Conservation (phyloP, 1,140 invertebrate genomes). For the Streblospio benedicti region DNA sequence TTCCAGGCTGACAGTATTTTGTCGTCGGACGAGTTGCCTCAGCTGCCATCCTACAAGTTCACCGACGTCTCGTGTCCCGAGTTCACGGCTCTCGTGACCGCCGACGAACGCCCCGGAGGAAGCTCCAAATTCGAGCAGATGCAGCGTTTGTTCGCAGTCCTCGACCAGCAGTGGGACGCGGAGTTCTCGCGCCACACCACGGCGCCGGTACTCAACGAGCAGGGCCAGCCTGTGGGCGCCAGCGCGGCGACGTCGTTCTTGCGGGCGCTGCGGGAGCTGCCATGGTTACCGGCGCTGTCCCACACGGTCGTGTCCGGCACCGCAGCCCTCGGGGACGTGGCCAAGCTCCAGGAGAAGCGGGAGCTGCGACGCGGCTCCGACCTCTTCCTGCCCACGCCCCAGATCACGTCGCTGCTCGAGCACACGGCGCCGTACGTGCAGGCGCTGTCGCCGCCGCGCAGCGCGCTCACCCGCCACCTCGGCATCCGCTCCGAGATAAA, state of each 20-base stretch:
- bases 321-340: too few species aligned
- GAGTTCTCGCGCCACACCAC: neutral
- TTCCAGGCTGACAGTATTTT: too few species aligned
- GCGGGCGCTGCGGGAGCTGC: conserved; percentile 21
- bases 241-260: conserved; percentile 26
- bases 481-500: neutral
- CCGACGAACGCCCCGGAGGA: too few species aligned
- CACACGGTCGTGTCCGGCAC: too few species aligned
- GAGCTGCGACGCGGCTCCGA: too few species aligned
- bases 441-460: neutral
- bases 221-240: neutral
- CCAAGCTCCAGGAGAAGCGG: too few species aligned
- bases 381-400: neutral
- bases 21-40: too few species aligned
- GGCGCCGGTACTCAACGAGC: neutral
- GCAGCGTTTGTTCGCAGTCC: conserved; percentile 23
- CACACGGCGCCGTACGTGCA: neutral
- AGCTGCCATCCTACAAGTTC: too few species aligned
- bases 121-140: conserved; percentile 29
- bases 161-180: conserved; percentile 29
- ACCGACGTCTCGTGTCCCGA: conserved; percentile 23
- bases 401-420: neutral
- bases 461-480: neutral
- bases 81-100: conserved; percentile 19
- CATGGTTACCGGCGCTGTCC: conserved; percentile 29